phyloP scores from a whole-genome alignment of 2,888 invertebrate genomes.

The Oligia latruncula region DNA sequence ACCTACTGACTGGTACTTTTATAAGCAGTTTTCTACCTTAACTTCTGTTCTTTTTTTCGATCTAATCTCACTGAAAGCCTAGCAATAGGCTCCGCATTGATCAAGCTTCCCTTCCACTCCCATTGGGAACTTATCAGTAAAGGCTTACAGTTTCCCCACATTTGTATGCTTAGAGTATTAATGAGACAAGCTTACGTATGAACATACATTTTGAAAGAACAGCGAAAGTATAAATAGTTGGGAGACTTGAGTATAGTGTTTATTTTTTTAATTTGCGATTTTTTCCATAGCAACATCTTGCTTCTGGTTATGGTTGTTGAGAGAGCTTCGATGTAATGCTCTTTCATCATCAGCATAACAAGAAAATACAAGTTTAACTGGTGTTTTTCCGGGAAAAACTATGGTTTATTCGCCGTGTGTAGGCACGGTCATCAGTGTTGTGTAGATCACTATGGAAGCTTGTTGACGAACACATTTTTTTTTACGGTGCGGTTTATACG shows the following conservation, averaged over 20 bases:
- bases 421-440: background rate
- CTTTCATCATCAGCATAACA: background rate
- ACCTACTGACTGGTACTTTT: background rate
- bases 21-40: conserved; percentile 2
- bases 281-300: background rate
- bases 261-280: background rate
- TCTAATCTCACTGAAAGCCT: conserved; percentile 53
- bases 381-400: background rate
- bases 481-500: no score
- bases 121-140: conserved; percentile 43
- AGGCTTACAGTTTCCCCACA: background rate
- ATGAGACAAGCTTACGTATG: conserved; percentile 4
- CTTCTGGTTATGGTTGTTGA: background rate
- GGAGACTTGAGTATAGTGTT: background rate
- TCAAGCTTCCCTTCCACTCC: conserved; percentile 49
- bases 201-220: background rate
- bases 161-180: conserved; percentile 14
- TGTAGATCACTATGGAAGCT: background rate
- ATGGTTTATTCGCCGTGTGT: background rate
- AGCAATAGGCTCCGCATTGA: conserved; percentile 34
- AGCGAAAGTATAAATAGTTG: background rate
- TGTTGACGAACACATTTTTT: no score
- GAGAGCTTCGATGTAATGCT: background rate
- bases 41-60: conserved; percentile 3
- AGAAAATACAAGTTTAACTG: background rate